Evolutionary conservation across 37 sponge, comb jelly and placozoan species (phyloP).

Genomic region (Oscarella lobularis): DNA sequence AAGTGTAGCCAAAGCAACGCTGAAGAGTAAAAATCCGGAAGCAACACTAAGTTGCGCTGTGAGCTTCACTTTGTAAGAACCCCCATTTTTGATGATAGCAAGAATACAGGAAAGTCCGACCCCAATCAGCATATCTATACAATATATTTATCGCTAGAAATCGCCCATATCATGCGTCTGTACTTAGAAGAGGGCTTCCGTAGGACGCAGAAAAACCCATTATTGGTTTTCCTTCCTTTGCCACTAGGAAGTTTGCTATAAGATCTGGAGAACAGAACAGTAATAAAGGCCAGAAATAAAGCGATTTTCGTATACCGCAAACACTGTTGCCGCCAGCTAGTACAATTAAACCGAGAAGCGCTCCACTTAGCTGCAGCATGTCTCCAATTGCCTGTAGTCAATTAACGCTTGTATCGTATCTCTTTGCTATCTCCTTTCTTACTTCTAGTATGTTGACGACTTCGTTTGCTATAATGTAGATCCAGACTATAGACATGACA

Average conservation of each 20-base stretch:
- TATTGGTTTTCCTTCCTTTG: not conserved
- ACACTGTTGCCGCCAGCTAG: conserved; percentile 8
- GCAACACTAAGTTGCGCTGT: not conserved
- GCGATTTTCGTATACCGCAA: not conserved
- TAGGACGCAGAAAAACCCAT: conserved; percentile 1
- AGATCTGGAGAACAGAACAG: not conserved
- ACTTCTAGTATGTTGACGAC: conserved; percentile 5
- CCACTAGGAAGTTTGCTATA: conserved; percentile 1
- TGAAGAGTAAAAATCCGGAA: not conserved
- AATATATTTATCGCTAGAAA: no score
- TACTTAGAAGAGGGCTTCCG: conserved; percentile 4
- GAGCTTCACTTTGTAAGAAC: not conserved
- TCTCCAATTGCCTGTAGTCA: not conserved
- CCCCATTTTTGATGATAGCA: not conserved
- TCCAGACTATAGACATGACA: conserved; percentile 3
- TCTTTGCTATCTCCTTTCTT: no score
- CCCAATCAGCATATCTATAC: not conserved
- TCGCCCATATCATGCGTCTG: no score
- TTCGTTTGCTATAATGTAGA: conserved; percentile 5
- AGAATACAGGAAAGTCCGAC: not conserved
- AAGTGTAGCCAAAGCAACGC: not conserved
- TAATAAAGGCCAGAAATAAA: not conserved
- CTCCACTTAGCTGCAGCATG: not conserved
- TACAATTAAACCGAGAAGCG: not conserved
- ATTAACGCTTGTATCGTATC: no score